A percentile compares a stretch with the other conserved stretches of the same genome.
These are phyloP conservation scores for Toxonevra muliebris DNA, from an alignment of 2,888 invertebrate species.

Conservation along the genomic window DNA sequence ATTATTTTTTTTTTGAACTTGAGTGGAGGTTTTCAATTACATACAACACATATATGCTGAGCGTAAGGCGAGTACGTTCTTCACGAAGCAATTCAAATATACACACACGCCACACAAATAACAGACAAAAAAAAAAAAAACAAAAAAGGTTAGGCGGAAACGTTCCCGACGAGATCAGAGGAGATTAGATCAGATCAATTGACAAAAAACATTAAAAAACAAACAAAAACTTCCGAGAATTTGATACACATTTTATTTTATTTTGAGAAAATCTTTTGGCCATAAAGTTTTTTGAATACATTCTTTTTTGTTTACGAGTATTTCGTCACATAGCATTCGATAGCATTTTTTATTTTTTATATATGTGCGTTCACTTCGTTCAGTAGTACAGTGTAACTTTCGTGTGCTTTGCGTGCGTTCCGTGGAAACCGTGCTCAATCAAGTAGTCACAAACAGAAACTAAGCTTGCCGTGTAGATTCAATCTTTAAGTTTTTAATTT, in stretches of 20 bases:
- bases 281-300: not conserved
- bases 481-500: slow-evolving; percentile 17
- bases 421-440: slow-evolving; percentile 25
- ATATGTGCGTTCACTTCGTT: not conserved
- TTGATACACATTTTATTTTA: not conserved
- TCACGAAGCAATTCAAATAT: slow-evolving; percentile 8
- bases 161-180: not conserved
- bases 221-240: not conserved
- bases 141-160: not conserved
- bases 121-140: not conserved
- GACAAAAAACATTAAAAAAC: not conserved
- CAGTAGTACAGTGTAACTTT: not conserved
- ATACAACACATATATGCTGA: not conserved
- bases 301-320: not conserved
- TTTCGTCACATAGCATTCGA: too few relatives aligned
- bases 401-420: slow-evolving; percentile 22
- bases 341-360: too few relatives aligned
- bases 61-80: not conserved
- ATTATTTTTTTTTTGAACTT: slow-evolving; percentile 32
- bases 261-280: not conserved
- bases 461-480: slow-evolving; percentile 7
- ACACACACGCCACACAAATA: not conserved
- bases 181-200: not conserved
- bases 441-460: slow-evolving; percentile 29
- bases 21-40: slow-evolving; percentile 39